Conservation (phyloP, 2,888 invertebrate species). For the Matsumyia berberina region DNA sequence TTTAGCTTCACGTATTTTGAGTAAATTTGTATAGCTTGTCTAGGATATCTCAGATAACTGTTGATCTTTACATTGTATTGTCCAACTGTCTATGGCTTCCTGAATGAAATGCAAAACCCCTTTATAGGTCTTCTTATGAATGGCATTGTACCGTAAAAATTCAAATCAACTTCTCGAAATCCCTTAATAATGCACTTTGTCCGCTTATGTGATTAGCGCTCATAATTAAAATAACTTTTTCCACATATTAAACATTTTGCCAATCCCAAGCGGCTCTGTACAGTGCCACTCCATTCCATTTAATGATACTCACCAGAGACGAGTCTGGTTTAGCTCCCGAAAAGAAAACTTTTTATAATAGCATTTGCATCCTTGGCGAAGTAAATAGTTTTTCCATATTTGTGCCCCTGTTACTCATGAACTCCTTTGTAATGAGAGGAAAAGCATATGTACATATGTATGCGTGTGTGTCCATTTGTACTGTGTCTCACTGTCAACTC, state of each 20-base stretch:
- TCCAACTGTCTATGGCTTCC: too few species aligned
- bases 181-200: slow-evolving; percentile 23
- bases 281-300: slow-evolving; percentile 59
- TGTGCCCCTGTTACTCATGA: slow-evolving; percentile 35
- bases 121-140: not conserved
- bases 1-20: too few species aligned
- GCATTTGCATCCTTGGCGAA: slow-evolving; percentile 37
- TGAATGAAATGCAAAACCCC: too few species aligned
- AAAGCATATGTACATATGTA: slow-evolving; percentile 16
- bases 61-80: too few species aligned
- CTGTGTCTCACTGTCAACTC: slow-evolving; percentile 72
- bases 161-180: slow-evolving; percentile 16
- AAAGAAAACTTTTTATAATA: slow-evolving; percentile 50
- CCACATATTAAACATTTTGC: slow-evolving; percentile 57
- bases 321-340: not conserved
- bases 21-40: too few species aligned
- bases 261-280: slow-evolving; percentile 43
- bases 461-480: slow-evolving; percentile 51
- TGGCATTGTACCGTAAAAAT: not conserved
- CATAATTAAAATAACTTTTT: slow-evolving; percentile 72
- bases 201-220: slow-evolving; percentile 63
- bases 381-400: slow-evolving; percentile 46
- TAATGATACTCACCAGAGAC: slow-evolving; percentile 28
- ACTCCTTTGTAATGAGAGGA: slow-evolving; percentile 28
- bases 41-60: too few species aligned